These are phyloP conservation scores for Leptogaster cylindrica DNA, from an alignment of 2,888 invertebrate species.

Conservation along the genomic window DNA sequence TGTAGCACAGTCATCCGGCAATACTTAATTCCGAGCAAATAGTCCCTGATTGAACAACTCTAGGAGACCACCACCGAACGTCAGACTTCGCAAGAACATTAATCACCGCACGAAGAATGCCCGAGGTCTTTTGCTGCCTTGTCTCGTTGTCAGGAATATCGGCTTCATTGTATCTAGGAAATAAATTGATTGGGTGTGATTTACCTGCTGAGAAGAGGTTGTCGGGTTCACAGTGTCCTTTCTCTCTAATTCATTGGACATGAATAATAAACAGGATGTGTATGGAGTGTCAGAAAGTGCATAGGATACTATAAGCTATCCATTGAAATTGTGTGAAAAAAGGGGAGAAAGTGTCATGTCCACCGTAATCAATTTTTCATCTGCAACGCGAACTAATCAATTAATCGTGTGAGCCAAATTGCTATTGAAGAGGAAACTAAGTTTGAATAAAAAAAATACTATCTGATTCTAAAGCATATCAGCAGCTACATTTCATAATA, in stretches of 20 bases:
- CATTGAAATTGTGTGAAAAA: neutral
- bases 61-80: conserved; percentile 20
- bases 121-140: conserved; percentile 19
- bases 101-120: conserved; percentile 26
- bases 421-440: no score
- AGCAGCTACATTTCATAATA: no score
- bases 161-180: conserved; percentile 26
- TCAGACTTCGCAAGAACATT: conserved; percentile 35
- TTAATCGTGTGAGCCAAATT: conserved; percentile 26
- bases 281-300: conserved; percentile 8
- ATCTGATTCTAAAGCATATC: no score
- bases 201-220: conserved; percentile 30
- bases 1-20: conserved; percentile 23
- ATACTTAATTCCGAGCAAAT: conserved; percentile 33
- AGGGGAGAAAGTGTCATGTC: conserved; percentile 30
- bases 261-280: conserved; percentile 33
- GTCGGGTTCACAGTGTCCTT: conserved; percentile 20
- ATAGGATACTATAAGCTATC: neutral
- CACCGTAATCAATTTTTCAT: conserved; percentile 19
- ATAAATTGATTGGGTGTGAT: conserved; percentile 39
- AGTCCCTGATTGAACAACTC: conserved; percentile 31
- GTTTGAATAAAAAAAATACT: no score
- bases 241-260: conserved; percentile 23
- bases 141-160: conserved; percentile 36
- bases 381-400: neutral